phyloP scores from a whole-genome alignment of 1,140 invertebrate genomes.

The Eurosta solidaginis region DNA sequence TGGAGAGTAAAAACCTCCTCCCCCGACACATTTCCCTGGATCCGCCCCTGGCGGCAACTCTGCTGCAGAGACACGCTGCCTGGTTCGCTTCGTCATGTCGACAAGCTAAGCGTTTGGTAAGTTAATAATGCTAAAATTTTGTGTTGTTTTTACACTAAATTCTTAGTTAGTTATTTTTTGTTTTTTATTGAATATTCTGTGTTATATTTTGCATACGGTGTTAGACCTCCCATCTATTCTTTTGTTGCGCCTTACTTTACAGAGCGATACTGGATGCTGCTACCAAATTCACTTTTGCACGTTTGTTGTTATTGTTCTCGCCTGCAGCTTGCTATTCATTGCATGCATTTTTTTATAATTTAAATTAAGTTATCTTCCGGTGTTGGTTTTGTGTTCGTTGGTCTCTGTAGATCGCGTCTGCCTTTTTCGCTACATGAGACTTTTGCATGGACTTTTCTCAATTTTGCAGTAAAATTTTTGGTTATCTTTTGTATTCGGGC shows the following conservation, averaged over 20 bases:
- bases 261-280: too few species aligned
- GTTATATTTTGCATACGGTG: not conserved
- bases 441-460: not conserved
- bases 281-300: not conserved
- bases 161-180: not conserved
- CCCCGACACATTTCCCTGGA: too few species aligned
- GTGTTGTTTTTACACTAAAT: not conserved
- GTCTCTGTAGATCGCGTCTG: not conserved
- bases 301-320: not conserved
- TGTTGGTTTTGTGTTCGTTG: not conserved
- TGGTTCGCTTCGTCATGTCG: slow-evolving; percentile 25
- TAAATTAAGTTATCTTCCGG: slow-evolving; percentile 27
- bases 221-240: not conserved
- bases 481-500: not conserved
- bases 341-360: slow-evolving; percentile 18
- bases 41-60: not conserved
- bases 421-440: not conserved
- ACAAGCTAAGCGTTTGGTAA: not conserved
- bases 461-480: not conserved
- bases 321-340: not conserved
- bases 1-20: too few species aligned
- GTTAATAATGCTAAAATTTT: not conserved
- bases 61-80: not conserved
- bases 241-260: not conserved
- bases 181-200: not conserved